Evolutionary conservation across 2,113 vertebrate species (phyloP).

Genomic region (Heterotilapia buettikoferi): DNA sequence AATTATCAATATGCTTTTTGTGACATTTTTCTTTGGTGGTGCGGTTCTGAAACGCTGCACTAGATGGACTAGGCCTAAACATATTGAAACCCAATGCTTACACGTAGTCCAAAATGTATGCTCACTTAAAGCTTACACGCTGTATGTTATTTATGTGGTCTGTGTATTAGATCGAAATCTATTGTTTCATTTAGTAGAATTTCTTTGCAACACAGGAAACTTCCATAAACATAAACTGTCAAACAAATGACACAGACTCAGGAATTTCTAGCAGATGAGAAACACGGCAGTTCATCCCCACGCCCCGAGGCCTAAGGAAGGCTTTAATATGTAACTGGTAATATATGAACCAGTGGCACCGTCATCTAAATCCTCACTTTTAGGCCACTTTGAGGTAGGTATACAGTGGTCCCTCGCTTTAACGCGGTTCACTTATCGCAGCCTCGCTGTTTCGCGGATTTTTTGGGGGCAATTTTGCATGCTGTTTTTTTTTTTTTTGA

Average conservation of each 20-base stretch:
- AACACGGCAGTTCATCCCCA: not conserved
- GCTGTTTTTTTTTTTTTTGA: accelerated
- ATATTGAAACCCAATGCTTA: not conserved
- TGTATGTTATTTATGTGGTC: not conserved
- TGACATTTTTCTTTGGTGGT: not conserved
- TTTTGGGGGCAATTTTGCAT: not conserved
- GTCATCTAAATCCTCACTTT: not conserved
- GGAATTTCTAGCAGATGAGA: not conserved
- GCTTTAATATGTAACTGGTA: not conserved
- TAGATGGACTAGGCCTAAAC: not conserved
- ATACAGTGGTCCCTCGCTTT: not conserved
- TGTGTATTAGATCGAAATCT: not conserved
- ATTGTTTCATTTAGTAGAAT: not conserved
- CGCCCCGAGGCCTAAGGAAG: not conserved
- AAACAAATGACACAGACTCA: not conserved
- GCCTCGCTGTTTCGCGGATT: not conserved
- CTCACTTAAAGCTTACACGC: not conserved
- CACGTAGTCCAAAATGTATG: not conserved
- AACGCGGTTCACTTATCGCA: not conserved
- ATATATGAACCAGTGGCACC: not conserved
- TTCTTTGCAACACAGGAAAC: not conserved
- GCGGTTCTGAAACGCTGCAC: not conserved
- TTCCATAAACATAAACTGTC: not conserved
- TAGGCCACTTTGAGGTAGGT: not conserved
- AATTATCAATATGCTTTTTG: not conserved